Percentiles rank a stretch among this genome's conserved stretches.
phyloP scores from a whole-genome alignment of 2,888 invertebrate genomes.

The Xestia rhomboidea region DNA sequence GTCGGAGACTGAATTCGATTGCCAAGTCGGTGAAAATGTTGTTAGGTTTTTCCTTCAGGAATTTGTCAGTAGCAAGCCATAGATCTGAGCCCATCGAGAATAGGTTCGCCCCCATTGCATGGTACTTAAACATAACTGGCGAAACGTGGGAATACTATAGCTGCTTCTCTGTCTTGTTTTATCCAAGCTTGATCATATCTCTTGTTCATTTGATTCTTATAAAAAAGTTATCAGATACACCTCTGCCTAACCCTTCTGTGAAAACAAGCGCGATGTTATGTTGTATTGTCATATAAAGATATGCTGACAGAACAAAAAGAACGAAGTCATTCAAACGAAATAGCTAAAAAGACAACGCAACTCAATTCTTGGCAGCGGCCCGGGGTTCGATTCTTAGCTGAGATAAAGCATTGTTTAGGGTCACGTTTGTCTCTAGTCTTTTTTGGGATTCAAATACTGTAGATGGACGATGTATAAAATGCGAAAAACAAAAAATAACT shows the following conservation, averaged over 20 bases:
- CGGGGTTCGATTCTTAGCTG: constrained; percentile 48
- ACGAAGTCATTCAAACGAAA: background rate
- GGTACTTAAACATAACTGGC: background rate
- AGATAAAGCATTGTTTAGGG: constrained; percentile 43
- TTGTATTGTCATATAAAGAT: background rate
- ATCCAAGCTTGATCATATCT: background rate
- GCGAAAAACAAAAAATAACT: background rate
- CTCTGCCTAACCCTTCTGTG: background rate
- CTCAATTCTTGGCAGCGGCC: constrained; percentile 54
- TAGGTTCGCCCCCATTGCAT: background rate
- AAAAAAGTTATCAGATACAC: background rate
- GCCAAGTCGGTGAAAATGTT: constrained; percentile 19
- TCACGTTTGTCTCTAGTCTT: constrained; percentile 26
- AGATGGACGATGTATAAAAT: background rate
- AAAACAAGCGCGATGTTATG: background rate
- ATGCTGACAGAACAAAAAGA: constrained; percentile 11
- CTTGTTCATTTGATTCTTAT: background rate
- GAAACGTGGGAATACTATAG: background rate
- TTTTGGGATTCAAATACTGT: constrained; percentile 46
- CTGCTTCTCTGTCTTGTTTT: background rate
- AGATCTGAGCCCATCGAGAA: background rate
- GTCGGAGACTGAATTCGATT: constrained; percentile 40
- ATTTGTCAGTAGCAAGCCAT: background rate
- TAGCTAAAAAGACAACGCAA: constrained; percentile 30
- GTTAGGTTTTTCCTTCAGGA: background rate